Evolutionary conservation across 2,888 invertebrate species (phyloP).

Genomic region (Lycia hirtaria): DNA sequence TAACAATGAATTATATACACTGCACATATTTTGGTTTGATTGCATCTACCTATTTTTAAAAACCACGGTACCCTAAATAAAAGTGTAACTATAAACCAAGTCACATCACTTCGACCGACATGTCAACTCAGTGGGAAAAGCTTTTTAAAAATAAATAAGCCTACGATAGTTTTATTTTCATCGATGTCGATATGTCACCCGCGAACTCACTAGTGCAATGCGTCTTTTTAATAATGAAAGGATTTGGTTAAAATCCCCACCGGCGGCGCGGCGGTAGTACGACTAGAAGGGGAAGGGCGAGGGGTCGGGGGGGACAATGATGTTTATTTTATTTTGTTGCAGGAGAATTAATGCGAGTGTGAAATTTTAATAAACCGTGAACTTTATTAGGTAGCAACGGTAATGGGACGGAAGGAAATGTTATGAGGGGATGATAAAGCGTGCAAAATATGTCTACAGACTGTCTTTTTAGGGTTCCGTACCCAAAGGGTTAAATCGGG

Average conservation of each 20-base stretch:
- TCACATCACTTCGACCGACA: too few species aligned
- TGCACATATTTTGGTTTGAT: too few species aligned
- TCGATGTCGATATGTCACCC: conserved; percentile 54
- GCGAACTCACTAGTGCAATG: conserved; percentile 65
- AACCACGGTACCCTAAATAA: too few species aligned
- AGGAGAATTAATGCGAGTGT: conserved; percentile 15
- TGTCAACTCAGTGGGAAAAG: background rate
- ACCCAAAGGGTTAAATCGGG: background rate
- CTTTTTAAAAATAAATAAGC: background rate
- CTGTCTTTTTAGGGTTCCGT: background rate
- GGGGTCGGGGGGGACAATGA: conserved; percentile 41
- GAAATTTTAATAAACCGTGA: conserved; percentile 4
- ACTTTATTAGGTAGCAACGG: background rate
- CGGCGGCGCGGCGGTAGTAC: too few species aligned
- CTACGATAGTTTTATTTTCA: conserved; percentile 42
- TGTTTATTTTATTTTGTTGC: conserved; percentile 37
- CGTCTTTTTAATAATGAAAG: conserved; percentile 82
- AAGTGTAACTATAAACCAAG: too few species aligned
- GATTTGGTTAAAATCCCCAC: conserved; percentile 66
- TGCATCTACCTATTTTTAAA: too few species aligned
- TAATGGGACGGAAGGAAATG: background rate
- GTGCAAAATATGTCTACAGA: background rate
- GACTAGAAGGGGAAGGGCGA: too few species aligned
- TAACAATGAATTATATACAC: too few species aligned
- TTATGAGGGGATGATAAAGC: too few species aligned